Percentiles rank a stretch among this genome's conserved stretches.
Conservation (phyloP, 1,140 invertebrate species). For the Homarus americanus region DNA sequence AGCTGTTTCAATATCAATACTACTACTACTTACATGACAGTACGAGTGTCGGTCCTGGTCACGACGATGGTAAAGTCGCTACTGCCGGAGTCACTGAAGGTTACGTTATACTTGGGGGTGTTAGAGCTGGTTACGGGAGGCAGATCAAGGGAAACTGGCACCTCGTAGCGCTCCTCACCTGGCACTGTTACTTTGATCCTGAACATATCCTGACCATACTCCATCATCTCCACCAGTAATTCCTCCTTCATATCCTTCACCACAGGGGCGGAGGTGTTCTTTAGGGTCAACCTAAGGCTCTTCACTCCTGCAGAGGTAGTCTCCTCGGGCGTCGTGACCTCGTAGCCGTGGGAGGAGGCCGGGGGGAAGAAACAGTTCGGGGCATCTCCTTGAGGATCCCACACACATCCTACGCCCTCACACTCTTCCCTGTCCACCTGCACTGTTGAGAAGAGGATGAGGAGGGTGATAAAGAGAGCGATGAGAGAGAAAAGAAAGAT, state of each 20-base stretch:
- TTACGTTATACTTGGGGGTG: conserved; percentile 75
- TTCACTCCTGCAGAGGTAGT: neutral
- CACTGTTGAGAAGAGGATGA: neutral
- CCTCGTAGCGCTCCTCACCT: conserved; percentile 76
- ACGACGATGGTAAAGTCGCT: conserved; percentile 77
- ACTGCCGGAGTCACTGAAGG: conserved; percentile 55
- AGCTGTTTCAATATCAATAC: no score
- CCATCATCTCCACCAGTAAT: conserved; percentile 17
- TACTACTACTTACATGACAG: conserved; percentile 76
- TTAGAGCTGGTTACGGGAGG: conserved; percentile 60
- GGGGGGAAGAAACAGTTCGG: conserved; percentile 31
- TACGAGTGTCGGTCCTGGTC: conserved; percentile 76
- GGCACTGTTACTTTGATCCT: conserved; percentile 49
- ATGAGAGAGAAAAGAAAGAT: neutral
- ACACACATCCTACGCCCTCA: neutral
- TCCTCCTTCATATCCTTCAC: conserved; percentile 2
- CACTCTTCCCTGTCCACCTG: neutral
- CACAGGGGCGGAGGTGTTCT: neutral
- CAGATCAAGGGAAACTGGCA: conserved; percentile 76
- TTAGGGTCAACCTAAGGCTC: neutral
- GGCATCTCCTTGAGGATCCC: neutral
- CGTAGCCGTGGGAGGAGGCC: neutral
- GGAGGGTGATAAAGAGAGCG: no score
- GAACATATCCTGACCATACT: neutral
- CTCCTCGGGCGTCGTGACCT: neutral